These are phyloP conservation scores for Pionites leucogaster DNA, from an alignment of 2,113 vertebrate species.

Conservation along the genomic window DNA sequence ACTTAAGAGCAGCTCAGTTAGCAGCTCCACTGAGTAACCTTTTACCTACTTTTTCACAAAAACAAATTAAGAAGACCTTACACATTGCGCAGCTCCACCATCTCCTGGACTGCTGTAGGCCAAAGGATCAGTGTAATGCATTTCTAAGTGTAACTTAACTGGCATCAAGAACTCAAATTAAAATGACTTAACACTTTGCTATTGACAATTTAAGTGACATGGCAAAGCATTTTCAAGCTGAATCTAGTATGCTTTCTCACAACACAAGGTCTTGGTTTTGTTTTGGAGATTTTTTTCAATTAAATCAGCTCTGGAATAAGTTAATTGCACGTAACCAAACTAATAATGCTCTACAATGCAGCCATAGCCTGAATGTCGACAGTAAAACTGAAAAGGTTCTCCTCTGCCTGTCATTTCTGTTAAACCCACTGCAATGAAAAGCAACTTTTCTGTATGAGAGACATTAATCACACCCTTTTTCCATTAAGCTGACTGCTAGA, in stretches of 20 bases:
- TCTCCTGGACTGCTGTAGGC: background rate
- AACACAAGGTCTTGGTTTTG: background rate
- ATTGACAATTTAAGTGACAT: background rate
- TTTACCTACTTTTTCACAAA: background rate
- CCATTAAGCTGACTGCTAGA: background rate
- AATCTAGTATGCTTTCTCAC: background rate
- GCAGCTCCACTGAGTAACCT: background rate
- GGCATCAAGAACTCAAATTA: background rate
- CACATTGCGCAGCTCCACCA: background rate
- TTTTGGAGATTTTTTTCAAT: background rate
- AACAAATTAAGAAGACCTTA: background rate
- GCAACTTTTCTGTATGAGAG: background rate
- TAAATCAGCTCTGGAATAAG: background rate
- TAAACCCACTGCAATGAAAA: background rate
- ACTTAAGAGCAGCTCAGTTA: background rate
- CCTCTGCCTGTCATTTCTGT: background rate
- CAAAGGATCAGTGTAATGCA: background rate
- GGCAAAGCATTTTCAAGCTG: background rate
- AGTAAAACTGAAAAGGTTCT: background rate
- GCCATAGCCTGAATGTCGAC: background rate
- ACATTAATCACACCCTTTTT: background rate
- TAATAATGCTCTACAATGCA: background rate
- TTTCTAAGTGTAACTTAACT: background rate
- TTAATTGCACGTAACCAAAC: background rate
- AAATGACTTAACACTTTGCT: background rate